Conservation (phyloP, 2,113 vertebrate genomes). For the Muscicapa adusta region DNA sequence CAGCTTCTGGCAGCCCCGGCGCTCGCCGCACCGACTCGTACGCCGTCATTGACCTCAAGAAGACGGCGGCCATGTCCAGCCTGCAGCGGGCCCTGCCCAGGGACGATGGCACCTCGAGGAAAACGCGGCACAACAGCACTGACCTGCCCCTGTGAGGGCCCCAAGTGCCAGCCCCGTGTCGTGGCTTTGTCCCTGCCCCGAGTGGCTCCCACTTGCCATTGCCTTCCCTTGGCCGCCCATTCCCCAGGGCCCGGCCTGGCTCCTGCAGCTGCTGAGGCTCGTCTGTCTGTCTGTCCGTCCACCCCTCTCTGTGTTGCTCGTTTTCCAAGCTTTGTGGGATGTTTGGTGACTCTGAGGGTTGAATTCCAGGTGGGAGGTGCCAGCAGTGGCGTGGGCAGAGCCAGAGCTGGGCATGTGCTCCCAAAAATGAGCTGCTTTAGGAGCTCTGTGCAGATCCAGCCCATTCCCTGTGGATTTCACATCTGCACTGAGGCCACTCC, state of each 20-base stretch:
- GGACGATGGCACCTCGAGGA: constrained; percentile 94
- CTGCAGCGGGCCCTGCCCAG: constrained; percentile 94
- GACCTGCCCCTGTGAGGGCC: constrained; percentile 90
- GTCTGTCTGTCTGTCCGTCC: neutral
- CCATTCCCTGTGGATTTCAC: too few relatives aligned
- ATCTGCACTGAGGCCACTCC: neutral
- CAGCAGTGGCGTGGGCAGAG: accelerated
- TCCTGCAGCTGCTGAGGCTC: neutral
- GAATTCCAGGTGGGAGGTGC: neutral
- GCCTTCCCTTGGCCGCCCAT: neutral
- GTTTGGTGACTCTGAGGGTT: constrained; percentile 23
- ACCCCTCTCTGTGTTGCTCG: neutral
- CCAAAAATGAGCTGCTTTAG: neutral
- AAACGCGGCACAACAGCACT: constrained; percentile 98
- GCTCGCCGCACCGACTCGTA: constrained; percentile 88
- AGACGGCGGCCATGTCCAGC: constrained; percentile 97
- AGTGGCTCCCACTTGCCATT: neutral
- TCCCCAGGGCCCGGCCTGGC: neutral
- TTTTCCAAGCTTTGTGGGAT: constrained; percentile 31
- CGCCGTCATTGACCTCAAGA: constrained; percentile 96
- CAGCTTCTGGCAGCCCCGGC: neutral
- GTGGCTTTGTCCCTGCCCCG: neutral
- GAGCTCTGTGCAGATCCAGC: neutral
- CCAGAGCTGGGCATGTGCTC: neutral
- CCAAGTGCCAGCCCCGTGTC: neutral